Percentiles rank a stretch among this genome's conserved stretches.
Conservation (phyloP, 1,140 invertebrate species). For the Panagrolaimus sp. region DNA sequence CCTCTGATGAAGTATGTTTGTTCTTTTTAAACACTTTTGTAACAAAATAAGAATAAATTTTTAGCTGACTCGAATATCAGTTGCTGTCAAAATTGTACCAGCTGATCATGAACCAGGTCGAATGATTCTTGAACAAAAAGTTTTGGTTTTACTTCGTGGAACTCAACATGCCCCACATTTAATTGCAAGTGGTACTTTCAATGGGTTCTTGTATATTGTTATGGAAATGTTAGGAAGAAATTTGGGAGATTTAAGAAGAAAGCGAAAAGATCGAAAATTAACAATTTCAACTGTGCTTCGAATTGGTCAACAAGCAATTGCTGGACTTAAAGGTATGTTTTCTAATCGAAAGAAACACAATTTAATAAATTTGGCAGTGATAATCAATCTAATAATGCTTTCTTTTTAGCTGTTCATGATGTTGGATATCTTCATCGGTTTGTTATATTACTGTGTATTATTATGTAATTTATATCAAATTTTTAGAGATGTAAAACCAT, state of each 20-base stretch:
- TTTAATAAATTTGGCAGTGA: too few relatives aligned
- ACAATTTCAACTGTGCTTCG: constrained; percentile 28
- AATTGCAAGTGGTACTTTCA: constrained; percentile 34
- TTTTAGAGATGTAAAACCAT: constrained; percentile 21
- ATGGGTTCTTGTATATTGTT: constrained; percentile 35
- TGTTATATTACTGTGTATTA: constrained; percentile 15
- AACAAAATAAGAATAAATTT: not conserved
- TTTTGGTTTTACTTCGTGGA: constrained; percentile 19
- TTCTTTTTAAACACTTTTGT: not conserved
- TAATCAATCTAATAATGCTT: too few relatives aligned
- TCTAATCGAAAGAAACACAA: too few relatives aligned
- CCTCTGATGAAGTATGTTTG: constrained; percentile 16
- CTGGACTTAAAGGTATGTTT: constrained; percentile 31
- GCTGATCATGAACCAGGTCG: constrained; percentile 21
- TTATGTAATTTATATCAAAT: too few relatives aligned
- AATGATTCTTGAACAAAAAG: constrained; percentile 29
- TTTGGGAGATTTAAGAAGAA: constrained; percentile 28
- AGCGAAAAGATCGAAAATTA: constrained; percentile 23
- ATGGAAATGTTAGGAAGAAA: constrained; percentile 43
- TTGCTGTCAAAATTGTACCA: constrained; percentile 27
- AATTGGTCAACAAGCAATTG: constrained; percentile 30
- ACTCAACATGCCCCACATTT: constrained; percentile 20
- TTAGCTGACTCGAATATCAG: constrained; percentile 5
- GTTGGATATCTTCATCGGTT: constrained; percentile 33
- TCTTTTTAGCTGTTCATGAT: constrained; percentile 32